These are phyloP conservation scores for Ptyas mucosa DNA, from an alignment of 2,113 vertebrate genomes.

Conservation along the genomic window DNA sequence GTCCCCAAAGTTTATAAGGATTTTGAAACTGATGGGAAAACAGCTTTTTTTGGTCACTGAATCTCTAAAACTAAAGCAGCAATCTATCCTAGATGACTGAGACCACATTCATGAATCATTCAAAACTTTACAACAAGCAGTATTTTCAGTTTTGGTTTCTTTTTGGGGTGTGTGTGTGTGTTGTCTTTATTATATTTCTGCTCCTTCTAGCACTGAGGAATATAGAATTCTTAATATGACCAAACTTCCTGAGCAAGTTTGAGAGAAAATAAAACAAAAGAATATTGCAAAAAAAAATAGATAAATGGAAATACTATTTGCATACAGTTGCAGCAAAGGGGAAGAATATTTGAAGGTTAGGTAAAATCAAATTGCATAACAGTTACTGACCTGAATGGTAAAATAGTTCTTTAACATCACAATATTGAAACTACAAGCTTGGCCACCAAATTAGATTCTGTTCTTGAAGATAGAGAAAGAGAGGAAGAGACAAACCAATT, in stretches of 20 bases:
- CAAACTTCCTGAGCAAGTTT: not conserved
- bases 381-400: not conserved
- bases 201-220: not conserved
- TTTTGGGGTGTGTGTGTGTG: not conserved
- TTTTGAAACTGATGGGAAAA: slow-evolving; percentile 29
- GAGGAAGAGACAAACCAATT: not conserved
- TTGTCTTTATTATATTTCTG: not conserved
- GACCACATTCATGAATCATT: slow-evolving; percentile 29
- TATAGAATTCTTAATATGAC: not conserved
- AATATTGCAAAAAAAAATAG: not conserved
- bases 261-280: not conserved
- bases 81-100: slow-evolving; percentile 16
- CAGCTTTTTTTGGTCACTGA: slow-evolving; percentile 12
- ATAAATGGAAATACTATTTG: not conserved
- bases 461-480: not conserved
- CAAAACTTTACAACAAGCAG: not conserved
- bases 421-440: not conserved
- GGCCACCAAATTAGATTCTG: not conserved
- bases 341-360: not conserved
- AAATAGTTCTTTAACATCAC: not conserved
- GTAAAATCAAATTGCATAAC: not conserved
- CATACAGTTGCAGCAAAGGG: not conserved
- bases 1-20: slow-evolving; percentile 29
- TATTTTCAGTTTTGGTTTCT: not conserved
- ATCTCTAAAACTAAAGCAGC: not conserved